Conservation (phyloP, 2,113 vertebrate genomes). For the Stegastes partitus region DNA sequence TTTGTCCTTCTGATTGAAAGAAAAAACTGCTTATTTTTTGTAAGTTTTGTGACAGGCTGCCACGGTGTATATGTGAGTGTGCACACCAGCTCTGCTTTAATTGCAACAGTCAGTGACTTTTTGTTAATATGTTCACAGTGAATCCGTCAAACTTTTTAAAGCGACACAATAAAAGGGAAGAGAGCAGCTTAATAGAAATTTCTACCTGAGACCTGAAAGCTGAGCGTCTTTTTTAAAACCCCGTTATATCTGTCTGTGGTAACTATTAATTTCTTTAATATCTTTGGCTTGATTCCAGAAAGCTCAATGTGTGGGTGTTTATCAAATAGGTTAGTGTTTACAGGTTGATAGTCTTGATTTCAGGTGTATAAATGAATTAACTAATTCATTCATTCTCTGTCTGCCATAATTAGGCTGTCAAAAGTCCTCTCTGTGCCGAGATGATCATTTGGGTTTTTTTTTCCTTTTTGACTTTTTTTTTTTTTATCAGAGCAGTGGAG, state of each 20-base stretch:
- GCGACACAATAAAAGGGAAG: constrained; percentile 14
- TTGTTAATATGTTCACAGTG: neutral
- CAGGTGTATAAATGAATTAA: neutral
- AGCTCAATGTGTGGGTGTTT: constrained; percentile 22
- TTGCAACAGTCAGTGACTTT: neutral
- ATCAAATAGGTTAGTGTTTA: neutral
- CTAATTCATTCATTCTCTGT: neutral
- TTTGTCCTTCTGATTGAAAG: too few species aligned
- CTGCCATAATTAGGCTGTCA: neutral
- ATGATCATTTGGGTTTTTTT: constrained; percentile 15
- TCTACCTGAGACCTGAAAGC: constrained; percentile 33
- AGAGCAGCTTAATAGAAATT: constrained; percentile 28
- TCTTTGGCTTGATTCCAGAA: constrained; percentile 17
- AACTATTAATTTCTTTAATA: constrained; percentile 30
- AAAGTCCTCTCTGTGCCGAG: neutral
- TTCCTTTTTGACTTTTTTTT: too few species aligned
- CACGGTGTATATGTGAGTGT: neutral
- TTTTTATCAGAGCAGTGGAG: too few species aligned
- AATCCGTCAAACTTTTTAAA: constrained; percentile 42
- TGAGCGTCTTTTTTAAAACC: constrained; percentile 44
- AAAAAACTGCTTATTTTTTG: too few species aligned
- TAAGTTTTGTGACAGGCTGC: too few species aligned
- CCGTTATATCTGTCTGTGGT: constrained; percentile 20
- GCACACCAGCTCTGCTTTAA: constrained; percentile 12
- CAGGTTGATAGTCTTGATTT: neutral